phyloP scores from a whole-genome alignment of 1,140 invertebrate genomes.

The Drusus annulatus region DNA sequence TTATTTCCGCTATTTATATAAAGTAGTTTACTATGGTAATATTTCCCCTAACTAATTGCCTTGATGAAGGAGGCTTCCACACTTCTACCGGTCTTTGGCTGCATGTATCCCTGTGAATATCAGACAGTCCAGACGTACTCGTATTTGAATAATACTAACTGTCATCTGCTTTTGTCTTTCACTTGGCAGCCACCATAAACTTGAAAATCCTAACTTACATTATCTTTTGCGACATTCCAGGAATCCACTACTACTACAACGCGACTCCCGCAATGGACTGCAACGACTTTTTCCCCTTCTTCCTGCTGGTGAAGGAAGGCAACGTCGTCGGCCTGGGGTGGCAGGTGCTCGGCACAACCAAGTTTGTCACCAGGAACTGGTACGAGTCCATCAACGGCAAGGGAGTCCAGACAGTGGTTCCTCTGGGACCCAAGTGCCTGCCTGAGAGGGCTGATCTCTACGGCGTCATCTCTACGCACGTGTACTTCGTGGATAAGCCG shows the following conservation, averaged over 20 bases:
- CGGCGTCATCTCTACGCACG: slow-evolving; percentile 64
- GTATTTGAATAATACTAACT: too few species aligned
- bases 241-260: slow-evolving; percentile 65
- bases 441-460: slow-evolving; percentile 59
- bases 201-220: too few species aligned
- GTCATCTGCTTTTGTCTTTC: too few species aligned
- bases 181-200: too few species aligned
- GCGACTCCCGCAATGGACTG: slow-evolving; percentile 59
- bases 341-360: slow-evolving; percentile 52
- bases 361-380: slow-evolving; percentile 49
- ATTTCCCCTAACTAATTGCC: too few species aligned
- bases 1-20: too few species aligned
- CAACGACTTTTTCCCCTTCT: slow-evolving; percentile 50
- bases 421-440: slow-evolving; percentile 59
- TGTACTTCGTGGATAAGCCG: slow-evolving; percentile 63
- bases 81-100: too few species aligned
- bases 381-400: slow-evolving; percentile 43
- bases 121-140: too few species aligned
- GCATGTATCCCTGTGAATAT: too few species aligned
- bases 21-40: too few species aligned
- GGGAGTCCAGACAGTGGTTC: slow-evolving; percentile 36
- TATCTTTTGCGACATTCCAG: slow-evolving; percentile 49
- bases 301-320: slow-evolving; percentile 50
- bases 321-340: slow-evolving; percentile 51
- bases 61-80: too few species aligned